Percentiles rank a stretch among this genome's conserved stretches.
Evolutionary conservation across 2,888 invertebrate genomes (phyloP).

Genomic region (Pherbina coryleti): DNA sequence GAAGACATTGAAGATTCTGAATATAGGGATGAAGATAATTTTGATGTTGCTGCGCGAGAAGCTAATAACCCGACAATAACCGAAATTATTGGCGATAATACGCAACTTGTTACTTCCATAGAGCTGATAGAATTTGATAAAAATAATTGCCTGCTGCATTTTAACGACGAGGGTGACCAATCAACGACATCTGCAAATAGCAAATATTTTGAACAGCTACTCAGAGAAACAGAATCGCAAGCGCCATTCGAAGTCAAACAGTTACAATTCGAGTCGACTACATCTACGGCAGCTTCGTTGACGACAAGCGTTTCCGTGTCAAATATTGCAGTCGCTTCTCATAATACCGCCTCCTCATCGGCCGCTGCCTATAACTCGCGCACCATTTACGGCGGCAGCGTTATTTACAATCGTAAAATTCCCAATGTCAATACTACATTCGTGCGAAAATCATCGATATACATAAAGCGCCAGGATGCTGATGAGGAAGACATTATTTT

Average conservation of each 20-base stretch:
- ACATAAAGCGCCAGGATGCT: constrained; percentile 47
- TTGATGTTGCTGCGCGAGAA: constrained; percentile 5
- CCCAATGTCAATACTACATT: constrained; percentile 55
- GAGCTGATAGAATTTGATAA: constrained; percentile 30
- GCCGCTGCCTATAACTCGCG: constrained; percentile 44
- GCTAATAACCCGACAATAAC: constrained; percentile 21
- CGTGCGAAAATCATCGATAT: constrained; percentile 56
- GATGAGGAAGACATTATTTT: constrained; percentile 48
- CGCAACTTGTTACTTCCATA: constrained; percentile 12
- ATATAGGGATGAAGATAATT: neutral
- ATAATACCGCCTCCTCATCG: constrained; percentile 8
- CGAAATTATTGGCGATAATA: neutral
- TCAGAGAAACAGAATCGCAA: constrained; percentile 56
- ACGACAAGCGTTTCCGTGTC: constrained; percentile 30
- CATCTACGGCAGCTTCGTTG: constrained; percentile 33
- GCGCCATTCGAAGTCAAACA: constrained; percentile 62
- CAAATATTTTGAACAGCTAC: constrained; percentile 57
- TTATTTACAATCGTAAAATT: constrained; percentile 57
- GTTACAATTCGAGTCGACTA: constrained; percentile 42
- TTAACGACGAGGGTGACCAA: constrained; percentile 3
- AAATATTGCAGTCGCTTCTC: neutral
- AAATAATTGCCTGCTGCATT: neutral
- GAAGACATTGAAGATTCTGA: neutral
- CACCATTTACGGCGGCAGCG: constrained; percentile 56
- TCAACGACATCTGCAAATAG: constrained; percentile 3